Evolutionary conservation across 1,140 invertebrate genomes (phyloP), one percentile per base, ranked within the genome.

Genomic region (Drosophila truncata): DNA sequence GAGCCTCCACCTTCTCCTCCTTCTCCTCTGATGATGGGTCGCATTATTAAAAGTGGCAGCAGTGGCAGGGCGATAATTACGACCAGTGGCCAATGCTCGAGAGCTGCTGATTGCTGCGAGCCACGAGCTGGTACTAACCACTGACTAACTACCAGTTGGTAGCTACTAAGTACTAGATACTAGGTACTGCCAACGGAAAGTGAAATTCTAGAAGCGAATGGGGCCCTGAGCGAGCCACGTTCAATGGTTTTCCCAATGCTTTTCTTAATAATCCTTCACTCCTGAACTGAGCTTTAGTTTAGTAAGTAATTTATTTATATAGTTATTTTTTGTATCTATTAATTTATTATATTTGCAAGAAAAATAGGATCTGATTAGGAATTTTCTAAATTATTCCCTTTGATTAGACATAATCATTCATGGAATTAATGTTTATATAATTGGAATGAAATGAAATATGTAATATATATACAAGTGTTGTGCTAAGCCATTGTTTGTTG

Each of bases 41-140:
- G 13, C 18, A 9, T 20, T 39, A 63, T 63, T 63, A 61, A 31
- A 64, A 42, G 55, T 64, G 55, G 49, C 69, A 75, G 46, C 46
- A 29, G 27, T n/a, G n/a, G 27, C 72, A 82, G 79, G 63, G 79
- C 79, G 62, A 82, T 82, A 82, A 82, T 82, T 82, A 82, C 61
- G 79, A 41, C 50, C 46, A 35, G 39, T 65, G 79, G 65, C 50
- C 46, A 50, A 31, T 52, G 59, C n/a, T 70, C 52, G 67, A 72
- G 44, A 42, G 55, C 25, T 18, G 46, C 41, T 74, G 54, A 69
- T 79, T 78, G 49, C 41, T 52, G 27, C 60, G 29, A 31, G 37
- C 50, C 37, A 55, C 61, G 50, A 71, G 33, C 57, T 37, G 54
- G 52, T 54, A 41, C 33, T 54, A 35, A 23, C 20, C 31, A 54